Percentiles rank a stretch among this genome's conserved stretches.
Evolutionary conservation across 1,140 invertebrate genomes (phyloP).

Genomic region (Schlechtendalia chinensis): DNA sequence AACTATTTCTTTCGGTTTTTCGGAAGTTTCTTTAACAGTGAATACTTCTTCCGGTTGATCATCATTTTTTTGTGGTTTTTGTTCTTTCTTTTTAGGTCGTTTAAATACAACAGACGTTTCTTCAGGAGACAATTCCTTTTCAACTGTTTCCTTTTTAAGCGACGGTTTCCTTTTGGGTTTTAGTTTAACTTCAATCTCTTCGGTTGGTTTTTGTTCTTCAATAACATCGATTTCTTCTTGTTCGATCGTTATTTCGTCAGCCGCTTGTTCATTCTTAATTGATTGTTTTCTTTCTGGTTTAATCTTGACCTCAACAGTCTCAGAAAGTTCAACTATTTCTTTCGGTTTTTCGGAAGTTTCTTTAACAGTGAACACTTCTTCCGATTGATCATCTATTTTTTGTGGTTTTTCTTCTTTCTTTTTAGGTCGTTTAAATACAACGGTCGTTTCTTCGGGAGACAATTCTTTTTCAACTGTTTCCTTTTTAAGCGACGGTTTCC

Average conservation of each 20-base stretch:
- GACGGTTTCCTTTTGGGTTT: constrained; percentile 50
- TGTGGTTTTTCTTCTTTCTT: constrained; percentile 25
- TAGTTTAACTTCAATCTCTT: constrained; percentile 53
- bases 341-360: constrained; percentile 33
- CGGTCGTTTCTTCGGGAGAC: constrained; percentile 50
- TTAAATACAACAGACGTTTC: constrained; percentile 51
- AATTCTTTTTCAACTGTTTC: constrained; percentile 4
- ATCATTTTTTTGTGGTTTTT: constrained; percentile 5
- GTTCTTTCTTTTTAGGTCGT: constrained; percentile 29
- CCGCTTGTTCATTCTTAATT: constrained; percentile 40
- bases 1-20: neutral
- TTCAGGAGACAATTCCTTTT: constrained; percentile 48
- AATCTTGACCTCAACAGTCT: constrained; percentile 50
- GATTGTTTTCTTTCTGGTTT: constrained; percentile 7
- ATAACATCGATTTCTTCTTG: constrained; percentile 54
- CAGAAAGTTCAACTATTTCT: constrained; percentile 50
- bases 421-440: constrained; percentile 50
- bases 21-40: constrained; percentile 52
- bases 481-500: constrained; percentile 19
- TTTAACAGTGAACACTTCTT: constrained; percentile 7
- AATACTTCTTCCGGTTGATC: constrained; percentile 54
- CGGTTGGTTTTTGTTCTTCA: constrained; percentile 50
- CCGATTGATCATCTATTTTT: constrained; percentile 35
- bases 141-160: neutral
- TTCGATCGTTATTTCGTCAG: constrained; percentile 35